Percentiles rank a stretch among this genome's conserved stretches.
These are phyloP conservation scores for Bothrops jararaca DNA, from an alignment of 2,113 vertebrate species.

Conservation along the genomic window DNA sequence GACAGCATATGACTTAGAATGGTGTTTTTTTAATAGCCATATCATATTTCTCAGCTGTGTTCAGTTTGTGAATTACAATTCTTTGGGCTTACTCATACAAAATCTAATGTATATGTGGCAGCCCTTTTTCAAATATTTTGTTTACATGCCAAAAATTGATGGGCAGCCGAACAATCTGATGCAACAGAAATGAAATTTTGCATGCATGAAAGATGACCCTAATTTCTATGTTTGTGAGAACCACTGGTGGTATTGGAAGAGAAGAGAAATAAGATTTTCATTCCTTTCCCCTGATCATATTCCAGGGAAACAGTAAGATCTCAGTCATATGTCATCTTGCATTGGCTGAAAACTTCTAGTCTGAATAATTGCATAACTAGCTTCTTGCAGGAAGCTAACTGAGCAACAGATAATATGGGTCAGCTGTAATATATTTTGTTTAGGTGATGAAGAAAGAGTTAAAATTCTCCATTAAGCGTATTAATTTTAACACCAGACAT, in stretches of 20 bases:
- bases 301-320: not conserved
- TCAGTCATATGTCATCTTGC: not conserved
- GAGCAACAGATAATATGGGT: not conserved
- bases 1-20: not conserved
- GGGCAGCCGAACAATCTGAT: not conserved
- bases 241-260: not conserved
- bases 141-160: not conserved
- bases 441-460: conserved; percentile 44
- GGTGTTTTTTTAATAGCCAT: not conserved
- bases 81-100: not conserved
- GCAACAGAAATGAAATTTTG: not conserved
- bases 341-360: not conserved
- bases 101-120: not conserved
- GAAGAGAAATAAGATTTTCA: too few relatives aligned
- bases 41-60: not conserved
- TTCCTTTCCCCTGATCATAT: not conserved
- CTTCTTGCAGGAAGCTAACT: not conserved
- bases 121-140: not conserved
- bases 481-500: conserved; percentile 57
- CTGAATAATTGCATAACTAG: not conserved
- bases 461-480: conserved; percentile 52
- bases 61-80: not conserved
- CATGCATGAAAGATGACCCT: not conserved
- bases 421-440: not conserved
- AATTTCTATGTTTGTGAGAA: not conserved